Conservation (phyloP, 2,888 invertebrate genomes). For the Lithophane semibrunnea region DNA sequence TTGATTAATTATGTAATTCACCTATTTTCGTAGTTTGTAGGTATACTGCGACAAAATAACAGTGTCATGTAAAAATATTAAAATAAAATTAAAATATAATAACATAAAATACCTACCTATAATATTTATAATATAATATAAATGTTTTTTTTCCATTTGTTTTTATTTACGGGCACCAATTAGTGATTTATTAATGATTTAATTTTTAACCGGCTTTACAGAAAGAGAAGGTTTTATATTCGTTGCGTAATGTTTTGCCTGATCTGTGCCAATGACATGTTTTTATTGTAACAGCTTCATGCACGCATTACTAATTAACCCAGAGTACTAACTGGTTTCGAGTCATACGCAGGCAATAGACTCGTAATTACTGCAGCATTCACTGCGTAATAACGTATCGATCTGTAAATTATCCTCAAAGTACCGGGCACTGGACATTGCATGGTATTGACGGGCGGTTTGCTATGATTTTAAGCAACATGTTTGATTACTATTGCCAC, state of each 20-base stretch:
- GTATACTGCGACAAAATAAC: no score
- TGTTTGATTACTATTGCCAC: background rate
- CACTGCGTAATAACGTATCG: conserved; percentile 10
- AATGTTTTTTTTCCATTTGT: no score
- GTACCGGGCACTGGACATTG: background rate
- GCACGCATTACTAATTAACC: background rate
- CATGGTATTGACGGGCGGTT: background rate
- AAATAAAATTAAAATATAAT: no score
- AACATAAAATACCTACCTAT: no score
- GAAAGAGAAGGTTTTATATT: background rate
- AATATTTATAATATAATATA: no score
- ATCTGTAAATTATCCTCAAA: background rate
- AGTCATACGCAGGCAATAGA: background rate
- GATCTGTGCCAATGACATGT: background rate
- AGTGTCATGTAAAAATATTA: no score
- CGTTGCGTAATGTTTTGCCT: no score
- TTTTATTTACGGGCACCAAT: no score
- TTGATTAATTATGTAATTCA: background rate
- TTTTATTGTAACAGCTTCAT: background rate
- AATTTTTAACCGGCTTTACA: background rate
- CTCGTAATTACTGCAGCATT: conserved; percentile 10
- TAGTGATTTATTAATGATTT: background rate
- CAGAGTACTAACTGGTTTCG: background rate
- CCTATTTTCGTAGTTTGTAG: background rate
- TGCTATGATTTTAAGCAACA: background rate